Evolutionary conservation across 2,113 vertebrate species (phyloP), one percentile per base, ranked within the genome.

Genomic region (Amblyornis subalaris): DNA sequence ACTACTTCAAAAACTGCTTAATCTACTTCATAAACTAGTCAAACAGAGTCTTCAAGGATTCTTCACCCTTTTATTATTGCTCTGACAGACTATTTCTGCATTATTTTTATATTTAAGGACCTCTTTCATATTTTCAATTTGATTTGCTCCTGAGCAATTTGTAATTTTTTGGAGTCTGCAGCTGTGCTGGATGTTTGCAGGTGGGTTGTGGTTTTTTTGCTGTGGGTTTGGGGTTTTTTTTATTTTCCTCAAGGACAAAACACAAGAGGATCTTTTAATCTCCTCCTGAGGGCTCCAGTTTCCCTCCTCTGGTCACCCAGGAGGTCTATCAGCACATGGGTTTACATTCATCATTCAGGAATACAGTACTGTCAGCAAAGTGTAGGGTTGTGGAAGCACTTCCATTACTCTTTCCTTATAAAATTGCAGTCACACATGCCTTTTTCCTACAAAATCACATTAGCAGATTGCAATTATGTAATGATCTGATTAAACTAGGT

Each of bases 221-320:
- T 42, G 25, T 33, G 23, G 4, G 2, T 7, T 33, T 26, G 9
- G 12, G 38, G 18, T 11, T 25, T 35, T 7, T 50, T 12, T 40
- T 23, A 23, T 40, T 55, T 31, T 10, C 5, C 57, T 14, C 15
- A 69, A 7, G 24, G 13, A 38, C 26, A 70, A 83, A 62, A 62
- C 6, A 57, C 4, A 61, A 45, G 26, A 40, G 4, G 6, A 44
- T 16, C 45, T 76, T 75, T 26, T 44, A 3, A 60, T 31, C 12
- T 50, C 18, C 35, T 64, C 33, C 55, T 1, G 0, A 0, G 0
- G 20, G 12, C 15, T 61, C 10, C 4, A 16, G 29, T n/a, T 61
- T 31, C 31, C 18, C 19, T 65, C 11, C 9, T 42, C 45, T 35
- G 14, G 38, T 50, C 45, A 50, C 12, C 17, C 7, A 79, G 53